These are phyloP conservation scores for Megaceryle maxima DNA, from an alignment of 2,113 vertebrate species.

Conservation along the genomic window DNA sequence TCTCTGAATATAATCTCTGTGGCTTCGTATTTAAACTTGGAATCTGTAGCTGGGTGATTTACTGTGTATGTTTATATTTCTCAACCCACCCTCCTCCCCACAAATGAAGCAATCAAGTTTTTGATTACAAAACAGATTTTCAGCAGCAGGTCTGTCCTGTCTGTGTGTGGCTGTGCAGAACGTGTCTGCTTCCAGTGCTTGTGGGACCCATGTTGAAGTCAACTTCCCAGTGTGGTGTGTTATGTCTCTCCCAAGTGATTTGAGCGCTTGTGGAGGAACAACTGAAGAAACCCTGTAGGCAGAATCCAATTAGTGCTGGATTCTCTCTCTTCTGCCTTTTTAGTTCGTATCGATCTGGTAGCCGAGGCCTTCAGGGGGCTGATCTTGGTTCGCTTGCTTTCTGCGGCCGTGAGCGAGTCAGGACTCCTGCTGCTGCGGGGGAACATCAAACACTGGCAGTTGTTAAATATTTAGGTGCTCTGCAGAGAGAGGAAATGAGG, in stretches of 20 bases:
- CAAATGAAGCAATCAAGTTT: slow-evolving; percentile 16
- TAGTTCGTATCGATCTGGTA: not conserved
- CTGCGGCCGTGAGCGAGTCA: not conserved
- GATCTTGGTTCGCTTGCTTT: not conserved
- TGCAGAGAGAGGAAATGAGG: not conserved
- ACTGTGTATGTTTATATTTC: slow-evolving; percentile 39
- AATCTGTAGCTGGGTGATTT: not conserved
- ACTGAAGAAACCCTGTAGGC: not conserved
- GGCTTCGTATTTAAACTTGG: not conserved
- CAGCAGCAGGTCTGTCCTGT: not conserved
- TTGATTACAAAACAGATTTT: slow-evolving; percentile 7
- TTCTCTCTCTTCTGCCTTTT: not conserved
- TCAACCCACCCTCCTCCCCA: slow-evolving; percentile 8
- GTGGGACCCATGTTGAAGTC: not conserved
- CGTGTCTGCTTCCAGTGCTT: not conserved
- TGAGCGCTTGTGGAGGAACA: not conserved
- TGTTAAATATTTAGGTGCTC: not conserved
- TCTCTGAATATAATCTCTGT: not conserved
- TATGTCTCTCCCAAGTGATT: not conserved
- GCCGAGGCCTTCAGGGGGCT: not conserved
- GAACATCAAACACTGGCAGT: not conserved
- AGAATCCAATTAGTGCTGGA: not conserved
- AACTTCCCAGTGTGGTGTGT: not conserved
- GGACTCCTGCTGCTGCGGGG: not conserved
- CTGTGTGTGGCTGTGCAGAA: not conserved